Percentiles rank a stretch among this genome's conserved stretches.
phyloP scores from a whole-genome alignment of 2,888 invertebrate genomes.

The Acleris cristana region DNA sequence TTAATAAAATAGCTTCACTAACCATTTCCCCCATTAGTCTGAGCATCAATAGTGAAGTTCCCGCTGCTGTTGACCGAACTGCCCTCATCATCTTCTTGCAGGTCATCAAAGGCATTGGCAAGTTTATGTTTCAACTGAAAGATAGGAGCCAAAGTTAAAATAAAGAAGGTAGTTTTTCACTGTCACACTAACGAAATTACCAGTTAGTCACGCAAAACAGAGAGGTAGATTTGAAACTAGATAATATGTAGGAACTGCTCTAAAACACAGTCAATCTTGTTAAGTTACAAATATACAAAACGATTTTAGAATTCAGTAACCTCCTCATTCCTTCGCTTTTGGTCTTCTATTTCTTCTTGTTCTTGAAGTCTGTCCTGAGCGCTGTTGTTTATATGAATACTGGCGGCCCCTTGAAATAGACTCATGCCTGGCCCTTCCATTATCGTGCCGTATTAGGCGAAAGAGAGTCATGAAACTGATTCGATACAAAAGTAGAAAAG shows the following conservation, averaged over 20 bases:
- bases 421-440: slow-evolving; percentile 88
- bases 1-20: background rate
- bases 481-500: background rate
- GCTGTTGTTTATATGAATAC: slow-evolving; percentile 86
- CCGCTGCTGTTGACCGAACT: slow-evolving; percentile 85
- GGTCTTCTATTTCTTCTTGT: slow-evolving; percentile 87
- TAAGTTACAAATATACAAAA: slow-evolving; percentile 3
- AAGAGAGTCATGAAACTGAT: slow-evolving; percentile 17
- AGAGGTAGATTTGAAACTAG: too few relatives aligned
- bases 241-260: too few relatives aligned
- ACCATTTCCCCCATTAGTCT: slow-evolving; percentile 60
- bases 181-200: too few relatives aligned
- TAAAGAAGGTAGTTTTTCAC: background rate
- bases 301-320: slow-evolving; percentile 58
- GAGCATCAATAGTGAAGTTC: slow-evolving; percentile 71
- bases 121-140: slow-evolving; percentile 86
- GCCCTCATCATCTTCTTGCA: slow-evolving; percentile 86
- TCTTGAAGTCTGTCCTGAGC: slow-evolving; percentile 86
- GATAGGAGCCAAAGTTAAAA: slow-evolving; percentile 38
- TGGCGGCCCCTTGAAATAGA: slow-evolving; percentile 87
- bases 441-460: slow-evolving; percentile 28
- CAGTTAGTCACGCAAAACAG: too few relatives aligned
- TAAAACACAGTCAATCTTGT: background rate
- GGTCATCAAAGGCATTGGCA: slow-evolving; percentile 87
- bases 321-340: slow-evolving; percentile 86